Evolutionary conservation across 1,140 invertebrate species (phyloP).

Genomic region (Panagrolaimus sp.): DNA sequence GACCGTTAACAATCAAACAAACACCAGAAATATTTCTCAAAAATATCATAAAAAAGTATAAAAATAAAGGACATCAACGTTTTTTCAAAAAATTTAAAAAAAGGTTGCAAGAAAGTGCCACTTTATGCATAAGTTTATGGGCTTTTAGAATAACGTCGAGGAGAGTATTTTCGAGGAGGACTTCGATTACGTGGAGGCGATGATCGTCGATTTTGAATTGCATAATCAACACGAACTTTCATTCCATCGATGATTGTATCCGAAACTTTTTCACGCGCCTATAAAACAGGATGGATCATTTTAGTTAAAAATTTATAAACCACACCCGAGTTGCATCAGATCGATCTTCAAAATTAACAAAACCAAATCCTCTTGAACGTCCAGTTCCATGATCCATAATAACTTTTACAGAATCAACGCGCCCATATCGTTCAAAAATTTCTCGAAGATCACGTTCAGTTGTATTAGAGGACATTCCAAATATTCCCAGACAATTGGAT

Average conservation of each 20-base stretch:
- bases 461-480: slow-evolving; percentile 29
- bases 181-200: slow-evolving; percentile 8
- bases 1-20: too few species aligned
- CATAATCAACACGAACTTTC: slow-evolving; percentile 86
- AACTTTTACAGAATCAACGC: slow-evolving; percentile 26
- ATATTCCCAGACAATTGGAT: slow-evolving; percentile 24
- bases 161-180: background rate
- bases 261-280: slow-evolving; percentile 81
- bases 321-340: slow-evolving; percentile 72
- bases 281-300: slow-evolving; percentile 15
- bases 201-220: slow-evolving; percentile 68
- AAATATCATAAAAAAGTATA: too few species aligned
- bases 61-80: too few species aligned
- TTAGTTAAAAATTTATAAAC: too few species aligned
- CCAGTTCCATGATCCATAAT: slow-evolving; percentile 64
- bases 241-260: slow-evolving; percentile 89
- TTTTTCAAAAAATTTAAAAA: too few species aligned
- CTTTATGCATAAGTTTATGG: background rate
- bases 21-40: too few species aligned
- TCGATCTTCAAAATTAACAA: slow-evolving; percentile 83
- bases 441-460: slow-evolving; percentile 21
- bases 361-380: slow-evolving; percentile 88
- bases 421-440: slow-evolving; percentile 24
- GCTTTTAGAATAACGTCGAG: background rate
- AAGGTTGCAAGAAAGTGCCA: too few species aligned